Percentiles rank a stretch among this genome's conserved stretches.
These are phyloP conservation scores for Listrodromus nycthemerus DNA, from an alignment of 2,888 invertebrate genomes.

Conservation along the genomic window DNA sequence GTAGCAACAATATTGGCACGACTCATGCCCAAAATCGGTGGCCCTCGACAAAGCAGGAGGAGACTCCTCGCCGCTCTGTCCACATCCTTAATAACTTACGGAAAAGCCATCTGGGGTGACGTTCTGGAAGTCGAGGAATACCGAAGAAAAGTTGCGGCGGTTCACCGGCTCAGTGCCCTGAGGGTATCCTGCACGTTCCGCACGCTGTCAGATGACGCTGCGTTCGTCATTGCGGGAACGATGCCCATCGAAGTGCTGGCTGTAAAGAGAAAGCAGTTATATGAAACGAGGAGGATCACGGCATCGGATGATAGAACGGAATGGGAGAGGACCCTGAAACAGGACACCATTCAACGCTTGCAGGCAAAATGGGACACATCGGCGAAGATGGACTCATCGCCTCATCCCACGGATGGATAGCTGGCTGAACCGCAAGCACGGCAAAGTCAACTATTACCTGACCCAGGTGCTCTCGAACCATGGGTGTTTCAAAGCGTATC, in stretches of 20 bases:
- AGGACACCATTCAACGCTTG: constrained; percentile 24
- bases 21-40: constrained; percentile 69
- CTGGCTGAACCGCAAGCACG: constrained; percentile 39
- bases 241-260: constrained; percentile 56
- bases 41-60: constrained; percentile 59
- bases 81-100: constrained; percentile 60
- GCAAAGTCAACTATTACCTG: constrained; percentile 39
- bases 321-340: background rate
- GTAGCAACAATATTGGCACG: constrained; percentile 51
- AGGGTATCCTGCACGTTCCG: constrained; percentile 60
- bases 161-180: constrained; percentile 49
- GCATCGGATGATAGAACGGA: background rate
- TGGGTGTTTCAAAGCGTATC: constrained; percentile 47
- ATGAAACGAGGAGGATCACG: background rate
- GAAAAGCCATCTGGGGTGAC: constrained; percentile 58
- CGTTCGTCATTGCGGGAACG: constrained; percentile 57
- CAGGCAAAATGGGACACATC: constrained; percentile 52
- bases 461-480: constrained; percentile 43
- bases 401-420: constrained; percentile 37
- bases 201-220: constrained; percentile 65
- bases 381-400: constrained; percentile 56
- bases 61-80: constrained; percentile 56
- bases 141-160: constrained; percentile 33
- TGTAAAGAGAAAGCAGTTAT: constrained; percentile 31
- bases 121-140: constrained; percentile 35